Evolutionary conservation across 2,888 invertebrate genomes (phyloP), one percentile per base, ranked within the genome.

Genomic region (Pollenia labialis): DNA sequence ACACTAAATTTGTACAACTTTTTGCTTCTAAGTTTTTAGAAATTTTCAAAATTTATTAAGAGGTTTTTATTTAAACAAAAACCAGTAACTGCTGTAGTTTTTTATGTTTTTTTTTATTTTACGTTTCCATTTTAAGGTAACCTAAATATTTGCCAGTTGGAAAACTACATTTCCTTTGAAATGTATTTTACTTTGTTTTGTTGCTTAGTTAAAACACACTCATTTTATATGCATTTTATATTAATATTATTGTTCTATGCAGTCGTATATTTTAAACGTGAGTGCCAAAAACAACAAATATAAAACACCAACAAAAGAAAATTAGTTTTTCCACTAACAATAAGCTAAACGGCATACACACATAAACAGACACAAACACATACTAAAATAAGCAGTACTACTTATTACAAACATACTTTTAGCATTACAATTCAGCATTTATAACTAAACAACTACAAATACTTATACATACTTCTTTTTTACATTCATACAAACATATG

Each of bases 281-380:
- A 80, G 74, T 60, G 52, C 72, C 68, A 74, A 74, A 84, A 68
- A 68, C 40, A 74, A 52, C 40, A 52, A 71, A 56, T 11, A 44
- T 14, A 68, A 60, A 60, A 68, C 23, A 60, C 40, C 60, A 68
- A 84, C 72, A 68, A 84, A 79, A 84, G 68, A 79, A 75, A 84
- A 62, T 84, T 79, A 79, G 58, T 74, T 84, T 83, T 77, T 84
- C 68, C 18, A 68, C 52, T 64, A 74, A 72, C 71, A 81, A 64
- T 54, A 81, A 77, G 76, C 42, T 71, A 77, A 83, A 64, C 58
- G 56, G 42, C 74, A 68, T 62, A 82, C 11, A 23, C 40, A 71
- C 8, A 69, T 40, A 46, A 4, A 32, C 40, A 64, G 4, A 54
- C 40, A 46, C 32, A 32, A 3, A 0, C 2, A 56, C 32, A 7